Conservation (phyloP, 2,888 invertebrate genomes). For the Glomeris marginata region DNA sequence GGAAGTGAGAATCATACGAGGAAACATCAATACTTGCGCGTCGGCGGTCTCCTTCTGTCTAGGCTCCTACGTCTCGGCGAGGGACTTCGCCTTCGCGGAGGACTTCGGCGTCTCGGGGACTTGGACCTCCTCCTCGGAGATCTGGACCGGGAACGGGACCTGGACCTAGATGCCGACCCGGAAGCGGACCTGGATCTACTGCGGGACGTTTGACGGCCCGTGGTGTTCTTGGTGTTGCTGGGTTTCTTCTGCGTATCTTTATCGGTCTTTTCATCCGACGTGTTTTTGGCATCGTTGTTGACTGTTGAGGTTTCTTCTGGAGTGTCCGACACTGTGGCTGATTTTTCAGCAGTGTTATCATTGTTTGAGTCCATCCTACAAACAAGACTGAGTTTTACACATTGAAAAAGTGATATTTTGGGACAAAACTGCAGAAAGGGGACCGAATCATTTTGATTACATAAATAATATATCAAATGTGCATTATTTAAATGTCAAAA, state of each 20-base stretch:
- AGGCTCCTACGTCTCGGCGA: conserved; percentile 23
- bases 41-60: conserved; percentile 4
- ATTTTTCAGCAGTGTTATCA: background rate
- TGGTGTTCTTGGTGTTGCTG: background rate
- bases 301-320: background rate
- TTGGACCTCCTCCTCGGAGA: conserved; percentile 13
- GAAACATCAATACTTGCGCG: conserved; percentile 18
- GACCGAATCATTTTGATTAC: too few species aligned
- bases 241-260: background rate
- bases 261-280: background rate
- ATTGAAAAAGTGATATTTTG: too few species aligned
- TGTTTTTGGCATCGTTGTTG: background rate
- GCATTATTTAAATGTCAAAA: too few species aligned
- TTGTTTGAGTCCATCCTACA: background rate
- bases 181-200: background rate
- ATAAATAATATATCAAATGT: too few species aligned
- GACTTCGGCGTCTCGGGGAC: conserved; percentile 6
- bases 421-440: too few species aligned
- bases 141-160: conserved; percentile 15
- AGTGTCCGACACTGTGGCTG: background rate
- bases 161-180: conserved; percentile 9
- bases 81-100: conserved; percentile 8
- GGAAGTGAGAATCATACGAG: too few species aligned
- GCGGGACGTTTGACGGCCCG: background rate
- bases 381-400: too few species aligned